Evolutionary conservation across 2,797 vertebrate genomes (phyloP).

Genomic region (Molossus molossus): DNA sequence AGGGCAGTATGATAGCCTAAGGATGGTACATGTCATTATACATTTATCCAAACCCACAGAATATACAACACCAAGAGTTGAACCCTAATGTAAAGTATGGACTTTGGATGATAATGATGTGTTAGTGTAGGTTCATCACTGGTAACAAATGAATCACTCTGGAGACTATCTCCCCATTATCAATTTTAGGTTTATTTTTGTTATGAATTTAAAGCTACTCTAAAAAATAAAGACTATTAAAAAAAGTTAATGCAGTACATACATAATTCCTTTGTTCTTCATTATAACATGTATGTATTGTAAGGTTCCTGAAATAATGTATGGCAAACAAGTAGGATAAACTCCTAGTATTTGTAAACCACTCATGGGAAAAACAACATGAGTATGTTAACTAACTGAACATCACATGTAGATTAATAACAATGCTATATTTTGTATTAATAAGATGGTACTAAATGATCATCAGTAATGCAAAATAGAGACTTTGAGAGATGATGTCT

Average conservation of each 20-base stretch:
- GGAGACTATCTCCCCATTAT: not conserved
- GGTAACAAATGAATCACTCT: not conserved
- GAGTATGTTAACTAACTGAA: not conserved
- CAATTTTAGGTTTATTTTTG: not conserved
- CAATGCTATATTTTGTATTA: not conserved
- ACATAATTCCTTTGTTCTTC: not conserved
- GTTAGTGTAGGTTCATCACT: not conserved
- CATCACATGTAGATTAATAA: not conserved
- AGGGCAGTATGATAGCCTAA: not conserved
- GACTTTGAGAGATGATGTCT: not conserved
- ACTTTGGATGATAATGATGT: not conserved
- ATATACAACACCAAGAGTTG: too few relatives aligned
- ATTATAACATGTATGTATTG: not conserved
- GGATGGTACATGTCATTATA: too few relatives aligned
- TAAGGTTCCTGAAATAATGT: not conserved
- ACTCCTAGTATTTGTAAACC: not conserved
- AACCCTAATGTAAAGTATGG: too few relatives aligned
- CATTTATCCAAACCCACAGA: too few relatives aligned
- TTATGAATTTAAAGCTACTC: not conserved
- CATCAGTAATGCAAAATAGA: not conserved
- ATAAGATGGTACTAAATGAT: not conserved
- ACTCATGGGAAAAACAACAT: not conserved
- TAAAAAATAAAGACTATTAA: not conserved
- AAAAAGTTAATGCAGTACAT: not conserved
- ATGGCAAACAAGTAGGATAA: not conserved